Evolutionary conservation across 2,797 vertebrate species (phyloP).

Genomic region (Pseudomugil gertrudae): DNA sequence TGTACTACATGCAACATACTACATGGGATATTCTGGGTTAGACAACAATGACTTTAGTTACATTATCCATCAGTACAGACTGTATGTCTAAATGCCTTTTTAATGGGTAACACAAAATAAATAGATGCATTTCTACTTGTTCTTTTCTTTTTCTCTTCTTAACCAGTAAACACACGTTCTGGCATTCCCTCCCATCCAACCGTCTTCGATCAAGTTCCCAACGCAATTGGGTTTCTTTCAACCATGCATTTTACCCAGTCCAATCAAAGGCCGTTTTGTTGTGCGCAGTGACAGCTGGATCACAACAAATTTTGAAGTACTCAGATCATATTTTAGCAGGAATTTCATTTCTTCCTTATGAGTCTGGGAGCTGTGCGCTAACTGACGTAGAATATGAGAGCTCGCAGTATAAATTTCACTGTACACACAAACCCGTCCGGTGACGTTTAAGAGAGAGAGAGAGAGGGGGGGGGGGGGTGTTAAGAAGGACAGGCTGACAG

Average conservation of each 20-base stretch:
- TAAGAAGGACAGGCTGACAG: constrained; percentile 55
- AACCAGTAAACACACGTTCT: constrained; percentile 64
- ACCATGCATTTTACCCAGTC: constrained; percentile 12
- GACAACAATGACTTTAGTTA: constrained; percentile 78
- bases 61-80: constrained; percentile 75
- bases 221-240: constrained; percentile 21
- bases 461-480: constrained; percentile 39
- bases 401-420: constrained; percentile 57
- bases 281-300: constrained; percentile 16
- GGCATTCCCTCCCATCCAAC: constrained; percentile 45
- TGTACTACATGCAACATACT: constrained; percentile 86
- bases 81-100: constrained; percentile 73
- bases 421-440: constrained; percentile 54
- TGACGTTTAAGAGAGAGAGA: no score
- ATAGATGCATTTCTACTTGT: constrained; percentile 78
- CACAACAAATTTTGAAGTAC: constrained; percentile 24
- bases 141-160: constrained; percentile 32
- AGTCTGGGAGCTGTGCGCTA: constrained; percentile 31
- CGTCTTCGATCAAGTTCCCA: constrained; percentile 31
- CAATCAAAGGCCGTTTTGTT: constrained; percentile 18
- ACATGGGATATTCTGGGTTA: constrained; percentile 79
- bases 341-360: constrained; percentile 38
- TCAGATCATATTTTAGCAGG: constrained; percentile 12
- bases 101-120: constrained; percentile 83
- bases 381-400: constrained; percentile 48